Conservation (phyloP, 2,888 invertebrate genomes). For the Lydus trimaculatus region DNA sequence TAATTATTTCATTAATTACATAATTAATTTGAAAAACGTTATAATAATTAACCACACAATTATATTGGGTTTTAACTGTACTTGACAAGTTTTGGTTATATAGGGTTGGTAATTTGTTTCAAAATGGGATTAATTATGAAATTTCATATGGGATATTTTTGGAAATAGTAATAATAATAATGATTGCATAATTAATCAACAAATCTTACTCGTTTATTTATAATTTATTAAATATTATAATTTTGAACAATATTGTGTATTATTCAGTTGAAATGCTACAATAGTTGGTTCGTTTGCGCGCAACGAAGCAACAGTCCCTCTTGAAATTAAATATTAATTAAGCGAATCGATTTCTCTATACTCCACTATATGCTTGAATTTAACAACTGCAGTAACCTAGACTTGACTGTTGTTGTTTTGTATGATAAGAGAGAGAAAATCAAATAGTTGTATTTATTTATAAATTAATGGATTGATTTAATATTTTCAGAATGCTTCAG, state of each 20-base stretch:
- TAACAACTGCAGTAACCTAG: neutral
- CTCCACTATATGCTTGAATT: neutral
- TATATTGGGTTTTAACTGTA: neutral
- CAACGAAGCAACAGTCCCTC: conserved; percentile 10
- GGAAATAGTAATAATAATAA: neutral
- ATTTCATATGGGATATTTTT: neutral
- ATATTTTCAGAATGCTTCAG: conserved; percentile 76
- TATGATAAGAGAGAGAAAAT: neutral
- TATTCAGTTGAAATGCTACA: conserved; percentile 4
- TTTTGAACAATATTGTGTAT: neutral
- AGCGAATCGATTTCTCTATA: conserved; percentile 5
- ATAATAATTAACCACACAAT: neutral
- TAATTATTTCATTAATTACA: neutral
- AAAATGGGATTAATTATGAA: no score
- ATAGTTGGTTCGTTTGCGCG: conserved; percentile 9
- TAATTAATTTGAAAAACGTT: neutral
- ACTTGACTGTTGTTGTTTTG: neutral
- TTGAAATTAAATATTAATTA: conserved; percentile 14
- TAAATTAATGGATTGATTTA: neutral
- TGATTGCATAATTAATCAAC: neutral
- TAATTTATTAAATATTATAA: neutral
- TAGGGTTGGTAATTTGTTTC: no score
- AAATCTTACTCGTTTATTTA: neutral
- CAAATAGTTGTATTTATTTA: neutral
- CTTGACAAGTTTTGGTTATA: neutral